Percentiles rank a stretch among this genome's conserved stretches.
Evolutionary conservation across 2,888 invertebrate species (phyloP).

Genomic region (Machimus atricapillus): DNA sequence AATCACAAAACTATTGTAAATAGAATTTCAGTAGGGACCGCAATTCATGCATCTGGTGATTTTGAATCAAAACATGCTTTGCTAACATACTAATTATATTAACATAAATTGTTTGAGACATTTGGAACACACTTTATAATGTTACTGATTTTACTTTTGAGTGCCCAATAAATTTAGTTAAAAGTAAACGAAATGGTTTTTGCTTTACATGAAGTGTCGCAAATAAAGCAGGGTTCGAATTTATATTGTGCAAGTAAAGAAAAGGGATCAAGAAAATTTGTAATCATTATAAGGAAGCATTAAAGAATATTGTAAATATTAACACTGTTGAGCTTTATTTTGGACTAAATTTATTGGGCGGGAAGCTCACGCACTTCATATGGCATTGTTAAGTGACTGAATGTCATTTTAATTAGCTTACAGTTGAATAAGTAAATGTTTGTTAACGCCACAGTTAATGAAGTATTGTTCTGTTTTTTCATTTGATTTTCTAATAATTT

Average conservation of each 20-base stretch:
- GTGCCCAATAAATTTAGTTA: constrained; percentile 68
- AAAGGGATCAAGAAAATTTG: not conserved
- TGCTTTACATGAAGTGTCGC: constrained; percentile 44
- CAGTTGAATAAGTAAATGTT: constrained; percentile 30
- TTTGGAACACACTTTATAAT: constrained; percentile 19
- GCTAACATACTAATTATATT: constrained; percentile 6
- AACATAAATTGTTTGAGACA: constrained; percentile 7
- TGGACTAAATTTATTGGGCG: constrained; percentile 53
- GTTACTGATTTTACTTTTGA: constrained; percentile 48
- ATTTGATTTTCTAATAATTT: not conserved
- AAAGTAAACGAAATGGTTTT: constrained; percentile 50
- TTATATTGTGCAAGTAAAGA: constrained; percentile 33
- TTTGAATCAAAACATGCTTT: constrained; percentile 6
- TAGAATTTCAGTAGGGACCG: not conserved
- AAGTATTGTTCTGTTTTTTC: constrained; percentile 19
- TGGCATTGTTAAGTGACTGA: constrained; percentile 20
- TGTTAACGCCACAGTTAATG: not conserved
- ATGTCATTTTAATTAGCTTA: not conserved
- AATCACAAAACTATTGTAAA: not conserved
- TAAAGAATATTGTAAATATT: constrained; percentile 4
- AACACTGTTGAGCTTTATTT: not conserved
- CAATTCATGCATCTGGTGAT: constrained; percentile 7
- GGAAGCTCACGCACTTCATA: constrained; percentile 45
- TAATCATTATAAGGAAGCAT: not conserved
- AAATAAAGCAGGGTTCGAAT: constrained; percentile 50